Evolutionary conservation across 30 jellyfish, hydroid and myxozoan genomes (phyloP).

Genomic region (Rhopilema esculentum): DNA sequence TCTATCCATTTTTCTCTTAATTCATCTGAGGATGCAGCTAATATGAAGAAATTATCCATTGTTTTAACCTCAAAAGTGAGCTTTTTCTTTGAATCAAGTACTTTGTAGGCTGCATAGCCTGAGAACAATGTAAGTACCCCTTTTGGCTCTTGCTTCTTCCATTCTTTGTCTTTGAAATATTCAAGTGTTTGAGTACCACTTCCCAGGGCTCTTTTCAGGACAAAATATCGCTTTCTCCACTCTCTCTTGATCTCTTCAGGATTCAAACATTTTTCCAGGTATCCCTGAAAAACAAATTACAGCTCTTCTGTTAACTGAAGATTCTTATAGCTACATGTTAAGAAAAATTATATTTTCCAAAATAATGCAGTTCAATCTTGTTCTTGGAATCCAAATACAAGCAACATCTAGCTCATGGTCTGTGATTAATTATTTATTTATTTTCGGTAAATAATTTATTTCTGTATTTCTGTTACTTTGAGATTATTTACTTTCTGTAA

Average conservation of each 20-base stretch:
- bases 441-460: too few species aligned
- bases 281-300: slow-evolving; percentile 50
- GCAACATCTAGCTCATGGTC: too few species aligned
- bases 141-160: slow-evolving; percentile 87
- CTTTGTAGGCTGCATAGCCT: slow-evolving; percentile 58
- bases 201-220: slow-evolving; percentile 77
- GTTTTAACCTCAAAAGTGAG: slow-evolving; percentile 69
- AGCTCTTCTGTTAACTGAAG: too few species aligned
- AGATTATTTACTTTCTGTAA: too few species aligned
- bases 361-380: too few species aligned
- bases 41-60: slow-evolving; percentile 54
- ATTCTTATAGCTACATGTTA: too few species aligned
- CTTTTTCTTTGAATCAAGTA: slow-evolving; percentile 70
- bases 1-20: slow-evolving; percentile 71
- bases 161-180: slow-evolving; percentile 80
- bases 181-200: slow-evolving; percentile 79
- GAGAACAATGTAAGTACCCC: slow-evolving; percentile 77
- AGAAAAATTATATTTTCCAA: too few species aligned
- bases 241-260: slow-evolving; percentile 74
- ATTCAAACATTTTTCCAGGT: slow-evolving; percentile 76
- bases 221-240: slow-evolving; percentile 84
- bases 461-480: too few species aligned
- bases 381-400: too few species aligned
- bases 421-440: too few species aligned
- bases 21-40: slow-evolving; percentile 78